A percentile compares a stretch with the other conserved stretches of the same genome.
Conservation (phyloP, 2,888 invertebrate species). For the Didymodactylos carnosus region DNA sequence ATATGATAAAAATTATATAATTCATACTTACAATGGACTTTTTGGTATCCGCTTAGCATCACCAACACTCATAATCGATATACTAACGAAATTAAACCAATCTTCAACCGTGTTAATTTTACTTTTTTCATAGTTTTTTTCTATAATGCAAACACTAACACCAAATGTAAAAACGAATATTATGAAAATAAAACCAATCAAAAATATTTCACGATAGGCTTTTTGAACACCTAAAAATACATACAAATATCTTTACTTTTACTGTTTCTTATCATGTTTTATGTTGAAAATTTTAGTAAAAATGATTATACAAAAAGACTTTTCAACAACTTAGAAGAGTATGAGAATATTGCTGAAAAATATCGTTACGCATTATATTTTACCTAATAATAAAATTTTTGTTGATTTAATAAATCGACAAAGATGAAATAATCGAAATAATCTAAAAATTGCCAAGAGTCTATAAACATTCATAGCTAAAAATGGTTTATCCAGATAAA, state of each 20-base stretch:
- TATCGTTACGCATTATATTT: too few relatives aligned
- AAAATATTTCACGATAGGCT: background rate
- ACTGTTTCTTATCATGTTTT: too few relatives aligned
- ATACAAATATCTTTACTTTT: too few relatives aligned
- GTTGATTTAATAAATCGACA: background rate
- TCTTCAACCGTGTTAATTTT: background rate
- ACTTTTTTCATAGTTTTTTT: background rate
- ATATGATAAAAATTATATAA: too few relatives aligned
- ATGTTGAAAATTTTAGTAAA: too few relatives aligned
- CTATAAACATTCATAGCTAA: background rate
- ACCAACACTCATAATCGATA: background rate
- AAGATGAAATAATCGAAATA: background rate
- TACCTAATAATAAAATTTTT: too few relatives aligned
- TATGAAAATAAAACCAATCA: background rate
- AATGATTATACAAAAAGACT: too few relatives aligned
- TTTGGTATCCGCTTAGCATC: background rate
- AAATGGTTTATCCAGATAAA: background rate
- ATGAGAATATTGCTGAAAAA: too few relatives aligned
- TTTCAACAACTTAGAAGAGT: too few relatives aligned
- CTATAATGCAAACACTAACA: background rate
- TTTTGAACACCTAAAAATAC: background rate
- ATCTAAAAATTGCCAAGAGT: background rate
- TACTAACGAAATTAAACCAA: background rate
- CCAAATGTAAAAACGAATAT: background rate
- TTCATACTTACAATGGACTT: too few relatives aligned